Evolutionary conservation across 1,140 invertebrate genomes (phyloP), one percentile per base, ranked within the genome.

Genomic region (Harlomillsia oculata): DNA sequence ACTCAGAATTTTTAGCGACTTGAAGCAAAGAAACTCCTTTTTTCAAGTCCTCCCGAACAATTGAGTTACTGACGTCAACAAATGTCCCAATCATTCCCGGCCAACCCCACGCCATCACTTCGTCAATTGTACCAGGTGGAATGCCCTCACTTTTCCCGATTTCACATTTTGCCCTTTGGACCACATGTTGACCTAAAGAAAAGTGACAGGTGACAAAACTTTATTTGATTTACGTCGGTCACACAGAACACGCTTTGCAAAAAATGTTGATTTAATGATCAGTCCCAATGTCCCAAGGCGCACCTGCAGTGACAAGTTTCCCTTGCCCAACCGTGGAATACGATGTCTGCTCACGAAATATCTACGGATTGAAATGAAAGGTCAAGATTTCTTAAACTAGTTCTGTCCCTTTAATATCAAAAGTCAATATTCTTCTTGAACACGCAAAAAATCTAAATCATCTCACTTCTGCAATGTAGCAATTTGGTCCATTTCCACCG

Each of bases 31-130:
- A 59, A 28, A 62, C 34, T 49, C 57, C 56, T 3, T n/a, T n/a
- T n/a, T n/a, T n/a, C n/a, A n/a, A n/a, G n/a, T n/a, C n/a, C n/a
- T n/a, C n/a, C n/a, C n/a, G n/a, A n/a, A 62, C 11, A 2, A 45
- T 28, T 13, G 60, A 56, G 2, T 57, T 56, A 18, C 43, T 41
- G 14, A 62, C 41, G 3, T 65, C 64, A 0, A 65, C 39, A 36
- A 52, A 65, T 14, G 60, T 58, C 18, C 64, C 64, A n/a, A 51
- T 51, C 28, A 53, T 41, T 5, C 64, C 60, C 1, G 64, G 60
- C 60, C 60, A 62, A 0, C 64, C 64, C 28, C 45, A 62, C 20
- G 48, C 53, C 34, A 55, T 41, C 20, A 62, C 18, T 36, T 60
- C 29, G 16, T 25, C 30, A 14, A 65, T 60, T 18, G 29, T 29